A percentile compares a stretch with the other conserved stretches of the same genome.
phyloP scores from a whole-genome alignment of 1,140 invertebrate genomes.

The Caerostris extrusa region DNA sequence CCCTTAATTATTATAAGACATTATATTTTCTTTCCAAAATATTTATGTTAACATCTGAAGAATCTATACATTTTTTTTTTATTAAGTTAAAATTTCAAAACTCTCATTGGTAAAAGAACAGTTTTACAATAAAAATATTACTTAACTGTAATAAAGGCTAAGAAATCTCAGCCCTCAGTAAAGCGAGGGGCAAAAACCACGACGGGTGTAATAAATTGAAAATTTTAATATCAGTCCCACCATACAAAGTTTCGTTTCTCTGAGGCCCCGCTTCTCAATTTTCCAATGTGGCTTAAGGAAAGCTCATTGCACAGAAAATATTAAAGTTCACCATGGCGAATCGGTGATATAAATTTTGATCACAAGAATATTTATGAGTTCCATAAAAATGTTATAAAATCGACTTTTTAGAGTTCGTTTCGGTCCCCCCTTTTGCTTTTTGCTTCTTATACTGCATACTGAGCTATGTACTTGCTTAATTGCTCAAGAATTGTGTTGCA shows the following conservation, averaged over 20 bases:
- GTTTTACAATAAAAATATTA: no score
- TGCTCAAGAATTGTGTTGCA: constrained; percentile 28
- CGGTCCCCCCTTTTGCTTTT: not conserved
- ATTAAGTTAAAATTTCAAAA: no score
- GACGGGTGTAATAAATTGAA: constrained; percentile 17
- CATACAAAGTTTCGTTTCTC: not conserved
- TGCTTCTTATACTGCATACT: not conserved
- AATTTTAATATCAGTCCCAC: constrained; percentile 25
- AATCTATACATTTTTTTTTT: no score
- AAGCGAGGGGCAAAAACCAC: not conserved
- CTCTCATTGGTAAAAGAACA: no score
- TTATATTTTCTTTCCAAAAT: no score
- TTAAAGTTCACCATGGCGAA: constrained; percentile 18
- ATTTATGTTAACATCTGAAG: no score
- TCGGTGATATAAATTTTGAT: constrained; percentile 43
- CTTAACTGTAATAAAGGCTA: no score
- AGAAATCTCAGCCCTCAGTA: no score
- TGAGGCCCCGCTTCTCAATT: not conserved
- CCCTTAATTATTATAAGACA: no score
- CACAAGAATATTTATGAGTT: constrained; percentile 54
- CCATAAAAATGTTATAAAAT: constrained; percentile 63
- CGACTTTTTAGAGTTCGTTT: constrained; percentile 6
- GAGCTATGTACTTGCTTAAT: not conserved
- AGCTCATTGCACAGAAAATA: constrained; percentile 41
- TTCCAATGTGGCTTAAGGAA: not conserved